Base-by-base conservation (phyloP, 2,797 vertebrate species). In the Diglossa cyanea region DNA sequence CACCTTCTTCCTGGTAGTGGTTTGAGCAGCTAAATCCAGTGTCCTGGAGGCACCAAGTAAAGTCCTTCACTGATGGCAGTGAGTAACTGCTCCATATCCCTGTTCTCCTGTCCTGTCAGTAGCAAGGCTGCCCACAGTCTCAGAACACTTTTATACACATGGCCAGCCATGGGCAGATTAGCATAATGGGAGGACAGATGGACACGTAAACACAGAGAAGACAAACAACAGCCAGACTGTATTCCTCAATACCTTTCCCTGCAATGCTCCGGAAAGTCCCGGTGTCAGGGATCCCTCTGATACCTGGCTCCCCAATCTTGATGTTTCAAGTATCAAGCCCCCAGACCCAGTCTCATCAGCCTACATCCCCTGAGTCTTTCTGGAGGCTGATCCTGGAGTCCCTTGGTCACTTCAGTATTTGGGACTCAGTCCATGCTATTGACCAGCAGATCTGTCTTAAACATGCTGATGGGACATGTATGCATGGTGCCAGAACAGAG, bases 101-200 rank as follows among this genome's bases (percentile, higher is more conserved):
- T 84, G 16, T 62, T 78, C 53, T 21, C 10, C 31, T 85, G 62
- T 58, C 51, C 81, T 71, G 24, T 10, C 57, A 44, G 44, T 30
- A 66, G n/a, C 47, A 57, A 54, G 31, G 48, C 35, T 66, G 25
- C 31, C 45, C 67, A 47, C n/a, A 53, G 5, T 65, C 48, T 78
- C 67, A 42, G 26, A 61, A 28, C 31, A 30, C 0, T 0, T 40
- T 2, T 31, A 13, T 40, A 30, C 51, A 35, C 35, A 5, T n/a
- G 30, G 37, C 47, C 55, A 65, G 26, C 60, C 51, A 6, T 24
- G 44, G 58, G 17, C 17, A 62, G 28, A 15, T 71, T 4, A 58
- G 35, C 10, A 6, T 37, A n/a, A 25, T 3, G 3, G 50, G 45
- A 66, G 62, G 51, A 65, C 73, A 83, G 45, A 18, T 53, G 33